A percentile compares a stretch with the other conserved stretches of the same genome.
Conservation (phyloP, 2,113 vertebrate genomes). For the Entomyzon cyanotis region DNA sequence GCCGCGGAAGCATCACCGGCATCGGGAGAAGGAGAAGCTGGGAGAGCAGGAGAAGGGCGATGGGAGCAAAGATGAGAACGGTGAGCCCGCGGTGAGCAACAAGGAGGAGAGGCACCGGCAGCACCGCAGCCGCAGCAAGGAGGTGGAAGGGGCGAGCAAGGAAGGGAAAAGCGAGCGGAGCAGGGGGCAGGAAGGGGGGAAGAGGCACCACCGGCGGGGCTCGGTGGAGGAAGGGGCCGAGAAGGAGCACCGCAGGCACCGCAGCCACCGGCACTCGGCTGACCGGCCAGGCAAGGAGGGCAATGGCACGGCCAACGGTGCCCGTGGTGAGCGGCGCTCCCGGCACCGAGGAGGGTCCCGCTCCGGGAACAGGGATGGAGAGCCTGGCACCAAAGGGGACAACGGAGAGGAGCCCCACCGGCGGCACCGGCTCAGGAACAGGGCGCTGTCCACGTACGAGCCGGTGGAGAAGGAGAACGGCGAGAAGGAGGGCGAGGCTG, state of each 20-base stretch:
- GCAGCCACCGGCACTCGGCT: constrained; percentile 77
- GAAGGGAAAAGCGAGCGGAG: constrained; percentile 78
- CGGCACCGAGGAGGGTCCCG: constrained; percentile 80
- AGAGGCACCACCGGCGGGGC: constrained; percentile 83
- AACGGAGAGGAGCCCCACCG: constrained; percentile 76
- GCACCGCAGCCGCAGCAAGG: constrained; percentile 86
- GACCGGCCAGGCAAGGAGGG: constrained; percentile 80
- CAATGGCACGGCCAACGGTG: constrained; percentile 70
- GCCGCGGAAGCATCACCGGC: constrained; percentile 79
- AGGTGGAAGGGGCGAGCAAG: constrained; percentile 74
- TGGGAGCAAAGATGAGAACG: constrained; percentile 65
- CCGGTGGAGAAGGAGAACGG: constrained; percentile 73
- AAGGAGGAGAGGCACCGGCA: constrained; percentile 79
- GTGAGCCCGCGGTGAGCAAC: constrained; percentile 22
- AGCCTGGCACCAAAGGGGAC: constrained; percentile 65
- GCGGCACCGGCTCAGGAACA: constrained; percentile 79
- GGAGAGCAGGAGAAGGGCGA: constrained; percentile 63
- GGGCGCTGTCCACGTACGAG: constrained; percentile 68
- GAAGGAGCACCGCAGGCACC: constrained; percentile 80
- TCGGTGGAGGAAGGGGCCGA: constrained; percentile 81
- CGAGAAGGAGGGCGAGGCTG: constrained; percentile 70
- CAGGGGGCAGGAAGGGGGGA: constrained; percentile 79
- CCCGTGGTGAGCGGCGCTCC: constrained; percentile 74
- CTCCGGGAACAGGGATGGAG: constrained; percentile 73
- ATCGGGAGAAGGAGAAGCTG: constrained; percentile 75